phyloP scores from a whole-genome alignment of 2,888 invertebrate species.

The Xanthorhoe spadicearia region DNA sequence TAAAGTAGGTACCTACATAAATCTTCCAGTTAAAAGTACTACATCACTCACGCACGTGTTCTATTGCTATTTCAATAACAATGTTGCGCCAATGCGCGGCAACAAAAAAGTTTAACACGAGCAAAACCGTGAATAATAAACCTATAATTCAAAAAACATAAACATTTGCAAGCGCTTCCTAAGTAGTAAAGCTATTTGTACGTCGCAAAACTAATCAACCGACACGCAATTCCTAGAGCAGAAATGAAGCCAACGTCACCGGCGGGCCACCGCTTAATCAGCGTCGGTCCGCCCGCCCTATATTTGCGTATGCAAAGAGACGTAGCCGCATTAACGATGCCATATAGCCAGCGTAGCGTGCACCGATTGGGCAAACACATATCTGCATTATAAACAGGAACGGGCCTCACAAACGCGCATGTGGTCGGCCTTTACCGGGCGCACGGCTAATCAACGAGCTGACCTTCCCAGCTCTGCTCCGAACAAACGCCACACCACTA shows the following conservation, averaged over 20 bases:
- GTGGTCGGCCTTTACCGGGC: conserved; percentile 82
- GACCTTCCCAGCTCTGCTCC: conserved; percentile 70
- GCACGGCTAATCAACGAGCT: conserved; percentile 81
- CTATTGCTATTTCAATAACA: background rate
- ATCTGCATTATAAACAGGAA: conserved; percentile 86
- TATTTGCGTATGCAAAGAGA: conserved; percentile 86
- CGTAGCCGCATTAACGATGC: conserved; percentile 84
- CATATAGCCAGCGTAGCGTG: conserved; percentile 84
- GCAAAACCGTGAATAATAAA: conserved; percentile 21
- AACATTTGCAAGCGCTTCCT: conserved; percentile 31
- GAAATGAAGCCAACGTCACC: conserved; percentile 74
- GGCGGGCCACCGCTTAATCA: conserved; percentile 81
- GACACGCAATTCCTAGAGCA: conserved; percentile 68
- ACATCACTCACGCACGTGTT: background rate
- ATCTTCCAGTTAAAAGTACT: background rate
- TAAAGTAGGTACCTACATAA: no score
- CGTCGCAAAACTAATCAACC: conserved; percentile 70
- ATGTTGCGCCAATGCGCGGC: background rate
- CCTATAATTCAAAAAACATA: conserved; percentile 18
- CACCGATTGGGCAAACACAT: conserved; percentile 85
- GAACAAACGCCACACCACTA: conserved; percentile 70
- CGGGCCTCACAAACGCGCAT: conserved; percentile 82
- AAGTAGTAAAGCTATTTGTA: conserved; percentile 45
- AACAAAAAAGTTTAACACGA: conserved; percentile 20
- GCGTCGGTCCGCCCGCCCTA: conserved; percentile 81